Evolutionary conservation across 2,113 vertebrate species (phyloP).

Genomic region (Tachysurus vachellii): DNA sequence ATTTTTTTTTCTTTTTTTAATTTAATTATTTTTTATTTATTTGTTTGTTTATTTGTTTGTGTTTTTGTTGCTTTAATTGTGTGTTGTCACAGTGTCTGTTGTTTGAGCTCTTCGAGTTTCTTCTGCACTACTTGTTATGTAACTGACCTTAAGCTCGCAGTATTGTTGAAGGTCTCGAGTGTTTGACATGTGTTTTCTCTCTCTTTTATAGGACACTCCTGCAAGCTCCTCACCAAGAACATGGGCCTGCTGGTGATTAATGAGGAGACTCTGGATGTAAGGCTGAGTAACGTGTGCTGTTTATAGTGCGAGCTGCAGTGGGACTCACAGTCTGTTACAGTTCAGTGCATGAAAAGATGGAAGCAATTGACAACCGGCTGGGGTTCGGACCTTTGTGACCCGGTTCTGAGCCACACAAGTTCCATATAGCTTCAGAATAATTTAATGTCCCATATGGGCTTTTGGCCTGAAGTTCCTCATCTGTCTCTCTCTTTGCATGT

Average conservation of each 20-base stretch:
- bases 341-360: slow-evolving; percentile 29
- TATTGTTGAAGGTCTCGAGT: slow-evolving; percentile 22
- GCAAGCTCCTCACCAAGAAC: slow-evolving; percentile 94
- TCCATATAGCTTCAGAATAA: not conserved
- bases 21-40: no score
- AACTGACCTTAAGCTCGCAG: not conserved
- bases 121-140: not conserved
- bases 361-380: slow-evolving; percentile 4
- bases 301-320: slow-evolving; percentile 8
- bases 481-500: not conserved
- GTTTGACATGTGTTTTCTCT: slow-evolving; percentile 36
- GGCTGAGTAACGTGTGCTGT: slow-evolving; percentile 63
- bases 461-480: slow-evolving; percentile 6
- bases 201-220: slow-evolving; percentile 85
- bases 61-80: not conserved
- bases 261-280: slow-evolving; percentile 94
- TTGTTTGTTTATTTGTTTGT: no score
- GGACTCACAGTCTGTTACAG: slow-evolving; percentile 4
- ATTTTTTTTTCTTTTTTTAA: not conserved
- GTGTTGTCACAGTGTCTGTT: not conserved
- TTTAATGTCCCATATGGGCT: not conserved
- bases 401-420: slow-evolving; percentile 21
- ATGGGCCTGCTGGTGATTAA: slow-evolving; percentile 97
- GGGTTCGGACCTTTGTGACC: not conserved
- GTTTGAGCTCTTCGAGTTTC: not conserved